phyloP scores from a whole-genome alignment of 2,888 invertebrate genomes.

The Athripsodes cinereus region DNA sequence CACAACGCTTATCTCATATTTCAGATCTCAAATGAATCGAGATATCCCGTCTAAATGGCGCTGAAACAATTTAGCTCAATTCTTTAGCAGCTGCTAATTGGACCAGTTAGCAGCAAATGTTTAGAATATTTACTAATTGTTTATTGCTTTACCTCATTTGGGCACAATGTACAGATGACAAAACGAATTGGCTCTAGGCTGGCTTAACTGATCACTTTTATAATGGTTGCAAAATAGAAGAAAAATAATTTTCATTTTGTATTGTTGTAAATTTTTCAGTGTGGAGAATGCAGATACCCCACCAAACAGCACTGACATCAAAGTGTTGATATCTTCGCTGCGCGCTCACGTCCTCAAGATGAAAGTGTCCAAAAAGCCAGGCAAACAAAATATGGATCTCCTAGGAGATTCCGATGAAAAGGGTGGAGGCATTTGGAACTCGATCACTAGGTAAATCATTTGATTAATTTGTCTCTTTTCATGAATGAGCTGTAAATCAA shows the following conservation, averaged over 20 bases:
- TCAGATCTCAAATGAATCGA: too few species aligned
- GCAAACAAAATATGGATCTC: slow-evolving; percentile 79
- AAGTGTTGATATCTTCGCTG: slow-evolving; percentile 75
- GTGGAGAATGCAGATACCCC: slow-evolving; percentile 74
- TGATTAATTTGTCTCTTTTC: neutral
- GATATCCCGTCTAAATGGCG: too few species aligned
- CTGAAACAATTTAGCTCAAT: too few species aligned
- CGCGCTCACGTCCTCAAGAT: slow-evolving; percentile 88
- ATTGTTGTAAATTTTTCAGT: slow-evolving; percentile 48
- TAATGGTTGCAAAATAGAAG: neutral
- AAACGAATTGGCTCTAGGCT: too few species aligned
- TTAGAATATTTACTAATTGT: neutral
- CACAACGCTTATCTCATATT: too few species aligned
- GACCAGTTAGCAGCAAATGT: too few species aligned
- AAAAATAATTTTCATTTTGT: too few species aligned
- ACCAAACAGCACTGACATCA: slow-evolving; percentile 62
- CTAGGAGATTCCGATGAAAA: slow-evolving; percentile 71
- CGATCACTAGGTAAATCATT: slow-evolving; percentile 71
- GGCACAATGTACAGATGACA: neutral
- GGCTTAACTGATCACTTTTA: too few species aligned
- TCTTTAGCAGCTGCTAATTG: too few species aligned
- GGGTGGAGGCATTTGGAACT: slow-evolving; percentile 81
- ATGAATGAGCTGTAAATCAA: too few species aligned
- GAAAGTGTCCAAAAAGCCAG: slow-evolving; percentile 85
- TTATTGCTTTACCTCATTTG: neutral